Evolutionary conservation across 2,888 invertebrate species (phyloP).

Genomic region (Acrobasis consociella): DNA sequence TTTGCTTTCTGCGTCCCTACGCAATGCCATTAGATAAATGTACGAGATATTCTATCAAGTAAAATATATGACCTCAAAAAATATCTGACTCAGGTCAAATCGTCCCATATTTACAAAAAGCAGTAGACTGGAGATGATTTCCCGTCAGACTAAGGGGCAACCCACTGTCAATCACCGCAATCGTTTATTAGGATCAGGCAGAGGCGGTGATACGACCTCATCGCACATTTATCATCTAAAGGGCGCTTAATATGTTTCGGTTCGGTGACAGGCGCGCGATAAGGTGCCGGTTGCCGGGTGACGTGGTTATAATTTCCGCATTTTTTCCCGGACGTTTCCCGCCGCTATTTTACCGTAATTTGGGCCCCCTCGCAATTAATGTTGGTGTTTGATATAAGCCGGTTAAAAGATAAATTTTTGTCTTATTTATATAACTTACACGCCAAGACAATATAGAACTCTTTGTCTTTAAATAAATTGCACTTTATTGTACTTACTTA

Average conservation of each 20-base stretch:
- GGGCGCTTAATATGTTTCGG: slow-evolving; percentile 77
- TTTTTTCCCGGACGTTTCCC: slow-evolving; percentile 36
- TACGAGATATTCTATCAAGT: background rate
- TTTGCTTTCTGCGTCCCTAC: no score
- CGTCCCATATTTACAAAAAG: slow-evolving; percentile 36
- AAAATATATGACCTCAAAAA: slow-evolving; percentile 18
- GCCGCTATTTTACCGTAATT: slow-evolving; percentile 32
- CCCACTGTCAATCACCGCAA: slow-evolving; percentile 72
- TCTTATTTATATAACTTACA: no score
- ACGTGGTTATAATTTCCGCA: slow-evolving; percentile 50
- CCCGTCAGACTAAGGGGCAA: slow-evolving; percentile 41
- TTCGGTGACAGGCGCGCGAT: slow-evolving; percentile 58
- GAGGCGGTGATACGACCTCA: slow-evolving; percentile 51
- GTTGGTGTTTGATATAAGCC: background rate
- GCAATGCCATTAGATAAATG: slow-evolving; percentile 19
- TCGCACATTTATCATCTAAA: slow-evolving; percentile 74
- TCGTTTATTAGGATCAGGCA: slow-evolving; percentile 71
- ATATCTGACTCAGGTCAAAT: slow-evolving; percentile 19
- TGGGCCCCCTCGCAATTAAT: slow-evolving; percentile 30
- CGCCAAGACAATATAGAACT: no score
- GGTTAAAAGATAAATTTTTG: no score
- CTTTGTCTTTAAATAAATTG: no score
- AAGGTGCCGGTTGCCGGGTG: slow-evolving; percentile 34
- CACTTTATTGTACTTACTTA: no score
- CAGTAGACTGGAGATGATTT: slow-evolving; percentile 38